phyloP scores from a whole-genome alignment of 2,888 invertebrate genomes.

The Dione juno region DNA sequence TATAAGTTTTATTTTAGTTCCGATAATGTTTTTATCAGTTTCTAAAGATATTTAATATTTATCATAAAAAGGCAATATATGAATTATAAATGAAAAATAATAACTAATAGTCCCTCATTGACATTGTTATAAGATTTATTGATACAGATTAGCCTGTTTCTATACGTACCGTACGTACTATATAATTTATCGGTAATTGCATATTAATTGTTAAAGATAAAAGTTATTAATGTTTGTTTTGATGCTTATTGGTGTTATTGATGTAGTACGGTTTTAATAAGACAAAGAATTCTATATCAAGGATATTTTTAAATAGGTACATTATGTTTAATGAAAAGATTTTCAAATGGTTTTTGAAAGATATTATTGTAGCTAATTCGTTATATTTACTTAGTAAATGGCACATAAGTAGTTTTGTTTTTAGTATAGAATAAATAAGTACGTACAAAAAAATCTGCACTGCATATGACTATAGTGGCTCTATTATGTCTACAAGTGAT shows the following conservation, averaged over 20 bases:
- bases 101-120: not conserved
- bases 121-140: not conserved
- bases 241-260: conserved; percentile 7
- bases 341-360: too few species aligned
- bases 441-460: not conserved
- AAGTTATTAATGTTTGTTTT: not conserved
- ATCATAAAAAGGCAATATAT: too few species aligned
- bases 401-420: not conserved
- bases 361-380: not conserved
- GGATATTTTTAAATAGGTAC: not conserved
- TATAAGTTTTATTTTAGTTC: too few species aligned
- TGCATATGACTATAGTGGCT: not conserved
- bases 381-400: not conserved
- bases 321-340: not conserved
- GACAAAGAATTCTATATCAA: not conserved
- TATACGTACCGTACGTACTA: not conserved
- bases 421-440: not conserved
- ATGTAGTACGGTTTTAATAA: not conserved
- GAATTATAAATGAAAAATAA: too few species aligned
- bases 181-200: conserved; percentile 14
- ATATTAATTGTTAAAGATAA: conserved; percentile 9
- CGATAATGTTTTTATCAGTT: too few species aligned
- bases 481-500: not conserved
- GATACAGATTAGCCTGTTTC: not conserved
- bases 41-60: too few species aligned